These are phyloP conservation scores for cattle (Bos taurus) DNA, from an alignment of 2,113 vertebrate species.

Conservation along the genomic window DNA sequence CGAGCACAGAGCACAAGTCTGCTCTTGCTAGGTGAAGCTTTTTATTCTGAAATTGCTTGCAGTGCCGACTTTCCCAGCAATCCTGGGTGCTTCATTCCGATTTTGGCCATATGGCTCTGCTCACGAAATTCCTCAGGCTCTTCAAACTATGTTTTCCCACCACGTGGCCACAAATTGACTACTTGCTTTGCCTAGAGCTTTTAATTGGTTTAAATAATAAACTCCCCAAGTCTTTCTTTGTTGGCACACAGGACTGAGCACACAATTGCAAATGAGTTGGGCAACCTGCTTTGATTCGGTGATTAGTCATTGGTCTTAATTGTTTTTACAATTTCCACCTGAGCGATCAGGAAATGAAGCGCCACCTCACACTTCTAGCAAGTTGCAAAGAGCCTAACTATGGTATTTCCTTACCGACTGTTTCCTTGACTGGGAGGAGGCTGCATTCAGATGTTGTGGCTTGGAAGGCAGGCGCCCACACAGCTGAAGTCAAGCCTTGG, in stretches of 20 bases:
- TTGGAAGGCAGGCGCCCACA: constrained; percentile 59
- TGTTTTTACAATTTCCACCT: constrained; percentile 83
- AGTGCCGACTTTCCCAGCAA: constrained; percentile 42
- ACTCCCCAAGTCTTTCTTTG: constrained; percentile 62
- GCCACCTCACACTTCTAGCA: constrained; percentile 73
- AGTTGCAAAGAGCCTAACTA: constrained; percentile 77
- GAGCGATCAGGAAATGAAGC: constrained; percentile 80
- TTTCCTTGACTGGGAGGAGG: constrained; percentile 73
- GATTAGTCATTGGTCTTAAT: constrained; percentile 80
- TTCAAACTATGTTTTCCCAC: constrained; percentile 57
- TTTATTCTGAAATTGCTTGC: constrained; percentile 25
- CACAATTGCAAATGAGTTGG: constrained; percentile 71
- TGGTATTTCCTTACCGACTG: constrained; percentile 81
- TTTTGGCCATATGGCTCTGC: constrained; percentile 53
- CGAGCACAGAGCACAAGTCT: background rate
- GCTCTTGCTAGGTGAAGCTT: background rate
- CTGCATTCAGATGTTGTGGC: constrained; percentile 68
- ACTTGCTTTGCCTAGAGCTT: constrained; percentile 62
- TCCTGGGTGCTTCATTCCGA: constrained; percentile 55
- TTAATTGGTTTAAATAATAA: constrained; percentile 75
- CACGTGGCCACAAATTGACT: constrained; percentile 62
- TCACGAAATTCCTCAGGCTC: constrained; percentile 53
- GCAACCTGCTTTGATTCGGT: constrained; percentile 77
- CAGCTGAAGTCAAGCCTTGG: constrained; percentile 72
- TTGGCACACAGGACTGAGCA: constrained; percentile 65